A percentile compares a stretch with the other conserved stretches of the same genome.
phyloP scores from a whole-genome alignment of 2,113 vertebrate species.

The Nymphicus hollandicus region DNA sequence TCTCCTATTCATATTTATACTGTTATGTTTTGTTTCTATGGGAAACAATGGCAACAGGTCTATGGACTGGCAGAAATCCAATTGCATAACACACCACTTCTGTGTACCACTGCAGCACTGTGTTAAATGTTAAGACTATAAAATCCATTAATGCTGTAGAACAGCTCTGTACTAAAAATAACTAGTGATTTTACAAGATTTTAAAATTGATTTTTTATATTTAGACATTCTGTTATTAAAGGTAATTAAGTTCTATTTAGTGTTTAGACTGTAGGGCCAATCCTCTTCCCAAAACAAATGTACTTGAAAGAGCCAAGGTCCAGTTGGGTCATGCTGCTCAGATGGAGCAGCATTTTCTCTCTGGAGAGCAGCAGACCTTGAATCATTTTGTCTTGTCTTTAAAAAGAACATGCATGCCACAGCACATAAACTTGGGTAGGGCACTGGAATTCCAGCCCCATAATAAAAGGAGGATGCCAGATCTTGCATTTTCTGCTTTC shows the following conservation, averaged over 20 bases:
- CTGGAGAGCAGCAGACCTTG: background rate
- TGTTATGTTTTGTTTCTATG: conserved; percentile 67
- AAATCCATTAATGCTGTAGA: background rate
- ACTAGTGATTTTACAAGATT: background rate
- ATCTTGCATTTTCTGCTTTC: background rate
- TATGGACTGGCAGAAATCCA: conserved; percentile 37
- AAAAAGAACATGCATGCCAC: accelerated
- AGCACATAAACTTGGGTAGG: background rate
- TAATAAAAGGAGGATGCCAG: background rate
- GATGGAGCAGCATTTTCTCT: background rate
- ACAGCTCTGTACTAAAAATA: background rate
- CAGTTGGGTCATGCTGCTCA: background rate
- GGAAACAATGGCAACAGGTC: conserved; percentile 58
- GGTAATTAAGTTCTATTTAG: background rate
- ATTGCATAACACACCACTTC: conserved; percentile 5
- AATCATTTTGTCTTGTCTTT: background rate
- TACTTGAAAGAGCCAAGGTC: accelerated
- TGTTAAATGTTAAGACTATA: background rate
- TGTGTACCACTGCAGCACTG: background rate
- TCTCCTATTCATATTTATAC: conserved; percentile 50
- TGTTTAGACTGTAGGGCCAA: background rate
- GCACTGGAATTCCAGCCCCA: background rate
- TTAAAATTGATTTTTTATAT: background rate
- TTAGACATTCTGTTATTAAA: background rate
- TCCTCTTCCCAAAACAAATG: background rate